Percentiles rank a stretch among this genome's conserved stretches.
These are phyloP conservation scores for Oreonectes daqikongensis DNA, from an alignment of 2,797 vertebrate genomes.

Conservation along the genomic window DNA sequence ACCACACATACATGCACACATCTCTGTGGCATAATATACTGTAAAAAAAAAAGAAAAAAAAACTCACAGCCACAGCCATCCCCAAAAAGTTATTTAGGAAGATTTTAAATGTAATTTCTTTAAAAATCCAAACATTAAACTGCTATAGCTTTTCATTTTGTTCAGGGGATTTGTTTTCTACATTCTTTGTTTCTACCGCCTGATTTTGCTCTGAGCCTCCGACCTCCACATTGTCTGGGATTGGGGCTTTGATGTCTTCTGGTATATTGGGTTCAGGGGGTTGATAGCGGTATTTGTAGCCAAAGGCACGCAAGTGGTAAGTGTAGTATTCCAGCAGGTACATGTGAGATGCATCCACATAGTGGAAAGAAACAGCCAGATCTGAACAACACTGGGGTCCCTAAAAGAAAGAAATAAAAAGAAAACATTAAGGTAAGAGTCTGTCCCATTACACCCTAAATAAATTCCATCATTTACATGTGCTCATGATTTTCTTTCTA, in stretches of 20 bases:
- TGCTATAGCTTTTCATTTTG: conserved; percentile 30
- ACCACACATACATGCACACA: conserved; percentile 12
- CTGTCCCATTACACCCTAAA: no score
- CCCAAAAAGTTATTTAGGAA: neutral
- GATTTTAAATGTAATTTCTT: neutral
- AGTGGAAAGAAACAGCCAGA: conserved; percentile 82
- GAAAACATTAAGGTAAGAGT: neutral
- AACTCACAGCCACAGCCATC: neutral
- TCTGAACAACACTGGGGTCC: conserved; percentile 80
- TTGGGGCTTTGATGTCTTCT: conserved; percentile 37
- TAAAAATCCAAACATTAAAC: conserved; percentile 2
- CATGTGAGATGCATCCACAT: conserved; percentile 70
- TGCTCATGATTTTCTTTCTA: no score
- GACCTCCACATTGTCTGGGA: conserved; percentile 5
- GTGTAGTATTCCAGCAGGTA: conserved; percentile 79
- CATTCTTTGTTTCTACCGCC: conserved; percentile 44
- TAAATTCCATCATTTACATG: neutral
- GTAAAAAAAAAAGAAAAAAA: no score
- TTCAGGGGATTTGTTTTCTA: conserved; percentile 47
- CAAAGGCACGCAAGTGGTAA: conserved; percentile 79
- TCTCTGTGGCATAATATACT: conserved; percentile 22
- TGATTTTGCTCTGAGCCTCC: conserved; percentile 44
- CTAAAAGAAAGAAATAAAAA: conserved; percentile 55
- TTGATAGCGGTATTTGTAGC: conserved; percentile 77
- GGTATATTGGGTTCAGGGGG: conserved; percentile 54